Evolutionary conservation across 2,888 invertebrate genomes (phyloP).

Genomic region (Pardosa pseudoannulata): DNA sequence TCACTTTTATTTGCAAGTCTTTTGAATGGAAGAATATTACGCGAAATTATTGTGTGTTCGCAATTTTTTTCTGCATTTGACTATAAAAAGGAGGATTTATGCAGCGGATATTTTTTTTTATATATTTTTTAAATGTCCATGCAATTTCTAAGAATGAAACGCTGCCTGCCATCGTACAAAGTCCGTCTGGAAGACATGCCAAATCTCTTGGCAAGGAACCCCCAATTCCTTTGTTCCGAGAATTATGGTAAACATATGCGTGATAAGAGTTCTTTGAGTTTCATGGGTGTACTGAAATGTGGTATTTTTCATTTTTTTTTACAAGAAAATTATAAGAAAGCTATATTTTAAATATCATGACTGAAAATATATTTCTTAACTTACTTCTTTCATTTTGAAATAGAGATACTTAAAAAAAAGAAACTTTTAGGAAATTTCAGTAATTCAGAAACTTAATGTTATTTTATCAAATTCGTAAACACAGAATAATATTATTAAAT

Average conservation of each 20-base stretch:
- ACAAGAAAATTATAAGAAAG: too few species aligned
- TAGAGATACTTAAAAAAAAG: too few species aligned
- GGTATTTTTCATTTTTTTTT: not conserved
- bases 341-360: too few species aligned
- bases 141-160: constrained; percentile 6
- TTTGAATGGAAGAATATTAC: not conserved
- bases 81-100: constrained; percentile 6
- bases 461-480: too few species aligned
- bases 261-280: not conserved
- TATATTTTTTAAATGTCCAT: not conserved
- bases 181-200: not conserved
- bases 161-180: not conserved
- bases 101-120: not conserved
- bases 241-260: constrained; percentile 14
- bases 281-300: not conserved
- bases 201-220: not conserved
- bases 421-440: too few species aligned
- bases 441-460: too few species aligned
- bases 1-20: not conserved
- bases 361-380: too few species aligned
- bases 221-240: not conserved
- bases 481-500: too few species aligned
- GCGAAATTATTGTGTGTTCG: constrained; percentile 5
- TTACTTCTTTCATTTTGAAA: too few species aligned
- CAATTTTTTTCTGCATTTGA: not conserved